Evolutionary conservation across 2,888 invertebrate genomes (phyloP).

Genomic region (Lithophane socia): DNA sequence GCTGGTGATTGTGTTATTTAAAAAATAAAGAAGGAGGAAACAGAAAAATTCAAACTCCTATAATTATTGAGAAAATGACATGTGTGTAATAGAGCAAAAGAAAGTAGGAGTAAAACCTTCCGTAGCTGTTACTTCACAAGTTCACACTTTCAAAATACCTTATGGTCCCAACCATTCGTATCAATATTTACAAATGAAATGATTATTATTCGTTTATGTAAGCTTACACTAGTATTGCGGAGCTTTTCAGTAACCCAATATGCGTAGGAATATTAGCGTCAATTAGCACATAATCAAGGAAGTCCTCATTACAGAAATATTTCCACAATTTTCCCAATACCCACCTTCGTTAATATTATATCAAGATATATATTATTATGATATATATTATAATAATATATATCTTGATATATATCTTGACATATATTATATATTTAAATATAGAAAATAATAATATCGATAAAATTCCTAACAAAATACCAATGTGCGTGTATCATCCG

Average conservation of each 20-base stretch:
- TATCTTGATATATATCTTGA: too few relatives aligned
- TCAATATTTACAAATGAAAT: not conserved
- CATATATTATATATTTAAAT: too few relatives aligned
- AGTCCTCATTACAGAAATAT: not conserved
- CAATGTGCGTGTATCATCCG: not conserved
- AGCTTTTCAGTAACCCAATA: conserved; percentile 9
- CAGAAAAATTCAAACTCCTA: not conserved
- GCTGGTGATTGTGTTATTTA: not conserved
- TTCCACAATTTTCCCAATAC: not conserved
- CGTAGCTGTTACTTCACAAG: not conserved
- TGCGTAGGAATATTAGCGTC: not conserved
- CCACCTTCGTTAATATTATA: not conserved
- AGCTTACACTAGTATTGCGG: not conserved
- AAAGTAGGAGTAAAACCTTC: not conserved
- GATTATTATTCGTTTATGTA: not conserved
- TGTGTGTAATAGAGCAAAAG: not conserved
- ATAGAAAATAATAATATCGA: too few relatives aligned
- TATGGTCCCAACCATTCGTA: not conserved
- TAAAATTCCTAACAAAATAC: not conserved
- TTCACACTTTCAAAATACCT: not conserved
- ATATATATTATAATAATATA: too few relatives aligned
- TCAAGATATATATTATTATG: too few relatives aligned
- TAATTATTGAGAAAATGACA: too few relatives aligned
- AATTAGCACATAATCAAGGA: conserved; percentile 5
- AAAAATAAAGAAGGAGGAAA: not conserved